phyloP scores from a whole-genome alignment of 2,888 invertebrate species.

The Penaeus monodon region DNA sequence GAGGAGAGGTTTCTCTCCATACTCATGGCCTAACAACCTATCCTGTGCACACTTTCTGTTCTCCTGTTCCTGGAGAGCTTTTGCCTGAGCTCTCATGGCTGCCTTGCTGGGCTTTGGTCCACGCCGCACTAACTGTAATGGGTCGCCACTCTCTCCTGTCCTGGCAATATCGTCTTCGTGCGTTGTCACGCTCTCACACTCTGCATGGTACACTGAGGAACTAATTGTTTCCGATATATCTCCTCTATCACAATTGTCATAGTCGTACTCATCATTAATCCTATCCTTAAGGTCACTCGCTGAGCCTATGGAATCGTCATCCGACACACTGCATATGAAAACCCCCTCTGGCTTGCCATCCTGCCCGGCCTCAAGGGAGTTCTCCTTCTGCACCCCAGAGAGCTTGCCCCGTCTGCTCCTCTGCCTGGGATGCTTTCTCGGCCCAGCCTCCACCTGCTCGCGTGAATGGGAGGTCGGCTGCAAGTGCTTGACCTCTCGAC shows the following conservation, averaged over 20 bases:
- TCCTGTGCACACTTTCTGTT: constrained; percentile 66
- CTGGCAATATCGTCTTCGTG: constrained; percentile 65
- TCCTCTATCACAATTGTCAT: constrained; percentile 69
- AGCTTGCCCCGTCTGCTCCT: constrained; percentile 6
- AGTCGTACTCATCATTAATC: constrained; percentile 72
- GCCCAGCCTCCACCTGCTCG: not conserved
- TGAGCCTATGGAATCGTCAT: constrained; percentile 79
- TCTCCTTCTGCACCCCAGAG: constrained; percentile 68
- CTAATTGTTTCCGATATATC: constrained; percentile 77
- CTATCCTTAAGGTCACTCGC: constrained; percentile 79
- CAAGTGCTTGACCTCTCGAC: constrained; percentile 13
- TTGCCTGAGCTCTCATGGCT: constrained; percentile 64
- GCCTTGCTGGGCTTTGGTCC: constrained; percentile 58
- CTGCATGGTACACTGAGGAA: constrained; percentile 80
- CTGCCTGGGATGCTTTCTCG: constrained; percentile 24
- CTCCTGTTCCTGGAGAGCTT: constrained; percentile 63
- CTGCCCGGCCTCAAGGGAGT: constrained; percentile 25
- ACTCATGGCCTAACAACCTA: constrained; percentile 79
- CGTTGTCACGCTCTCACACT: constrained; percentile 77
- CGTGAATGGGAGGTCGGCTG: constrained; percentile 1
- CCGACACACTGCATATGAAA: constrained; percentile 62
- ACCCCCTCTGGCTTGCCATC: constrained; percentile 56
- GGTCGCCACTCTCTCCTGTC: constrained; percentile 45
- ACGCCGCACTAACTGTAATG: constrained; percentile 38
- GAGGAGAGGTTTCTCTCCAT: constrained; percentile 81